These are phyloP conservation scores for Saimiri boliviensis DNA, from an alignment of 2,113 vertebrate species.

Conservation along the genomic window DNA sequence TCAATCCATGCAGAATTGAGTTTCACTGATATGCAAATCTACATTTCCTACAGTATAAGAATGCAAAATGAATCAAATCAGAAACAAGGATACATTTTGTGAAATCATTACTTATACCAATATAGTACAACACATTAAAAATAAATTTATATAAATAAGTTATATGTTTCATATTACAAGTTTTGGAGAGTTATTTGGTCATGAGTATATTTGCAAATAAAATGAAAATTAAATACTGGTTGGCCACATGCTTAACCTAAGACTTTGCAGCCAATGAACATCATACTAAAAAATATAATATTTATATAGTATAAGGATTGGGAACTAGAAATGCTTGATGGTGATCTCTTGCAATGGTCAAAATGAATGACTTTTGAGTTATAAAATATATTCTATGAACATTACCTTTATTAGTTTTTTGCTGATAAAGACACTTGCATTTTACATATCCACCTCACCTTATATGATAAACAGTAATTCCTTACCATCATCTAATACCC, in stretches of 20 bases:
- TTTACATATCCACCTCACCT: background rate
- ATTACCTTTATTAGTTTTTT: background rate
- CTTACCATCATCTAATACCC: background rate
- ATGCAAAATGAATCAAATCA: conserved; percentile 27
- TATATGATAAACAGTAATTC: background rate
- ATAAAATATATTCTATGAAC: background rate
- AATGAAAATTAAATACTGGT: background rate
- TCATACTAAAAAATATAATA: background rate
- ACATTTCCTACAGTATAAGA: background rate
- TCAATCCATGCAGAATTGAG: background rate
- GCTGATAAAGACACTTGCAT: background rate
- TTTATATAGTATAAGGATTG: background rate
- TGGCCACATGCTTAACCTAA: background rate
- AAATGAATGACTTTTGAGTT: conserved; percentile 5
- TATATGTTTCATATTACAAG: background rate
- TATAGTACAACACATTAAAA: conserved; percentile 13
- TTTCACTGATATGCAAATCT: conserved; percentile 44
- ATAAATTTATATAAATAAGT: conserved; percentile 18
- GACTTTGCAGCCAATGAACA: background rate
- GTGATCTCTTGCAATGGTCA: background rate
- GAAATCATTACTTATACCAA: conserved; percentile 43
- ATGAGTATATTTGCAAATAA: background rate
- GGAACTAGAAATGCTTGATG: background rate
- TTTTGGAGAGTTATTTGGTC: background rate
- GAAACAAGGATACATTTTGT: conserved; percentile 54